These are phyloP conservation scores for Volucella bombylans DNA, from an alignment of 2,888 invertebrate genomes.

Conservation along the genomic window DNA sequence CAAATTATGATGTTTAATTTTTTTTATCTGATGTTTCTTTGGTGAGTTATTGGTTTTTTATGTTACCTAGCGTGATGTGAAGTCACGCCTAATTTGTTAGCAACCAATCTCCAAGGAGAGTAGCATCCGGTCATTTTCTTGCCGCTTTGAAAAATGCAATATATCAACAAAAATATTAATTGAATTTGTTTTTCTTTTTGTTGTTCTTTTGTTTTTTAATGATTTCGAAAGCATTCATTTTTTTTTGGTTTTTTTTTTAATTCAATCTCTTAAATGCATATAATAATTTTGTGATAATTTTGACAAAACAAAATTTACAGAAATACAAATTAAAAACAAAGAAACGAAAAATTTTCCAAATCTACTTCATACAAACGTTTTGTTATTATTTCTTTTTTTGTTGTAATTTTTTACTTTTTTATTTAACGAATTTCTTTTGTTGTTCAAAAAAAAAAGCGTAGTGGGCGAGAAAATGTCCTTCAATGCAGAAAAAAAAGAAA, in stretches of 20 bases:
- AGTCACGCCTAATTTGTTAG: slow-evolving; percentile 96
- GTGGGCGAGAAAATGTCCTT: slow-evolving; percentile 75
- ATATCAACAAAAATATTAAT: slow-evolving; percentile 72
- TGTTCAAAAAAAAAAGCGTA: slow-evolving; percentile 64
- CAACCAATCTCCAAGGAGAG: slow-evolving; percentile 96
- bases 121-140: slow-evolving; percentile 89
- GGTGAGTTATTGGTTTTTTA: slow-evolving; percentile 67
- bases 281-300: slow-evolving; percentile 70
- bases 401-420: slow-evolving; percentile 3
- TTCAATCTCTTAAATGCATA: slow-evolving; percentile 62
- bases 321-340: slow-evolving; percentile 39
- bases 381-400: slow-evolving; percentile 11
- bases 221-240: slow-evolving; percentile 58
- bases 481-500: slow-evolving; percentile 35
- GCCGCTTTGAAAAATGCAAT: slow-evolving; percentile 83
- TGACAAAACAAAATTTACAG: slow-evolving; percentile 54
- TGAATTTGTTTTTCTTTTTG: slow-evolving; percentile 63
- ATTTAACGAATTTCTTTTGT: slow-evolving; percentile 6
- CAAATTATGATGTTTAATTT: slow-evolving; percentile 47
- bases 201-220: slow-evolving; percentile 65
- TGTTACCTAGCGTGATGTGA: slow-evolving; percentile 80
- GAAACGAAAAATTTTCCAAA: slow-evolving; percentile 43
- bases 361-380: slow-evolving; percentile 57
- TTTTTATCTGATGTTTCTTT: slow-evolving; percentile 71
- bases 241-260: slow-evolving; percentile 42